phyloP scores from a whole-genome alignment of 2,888 invertebrate species.

The Cordylochernes scorpioides region DNA sequence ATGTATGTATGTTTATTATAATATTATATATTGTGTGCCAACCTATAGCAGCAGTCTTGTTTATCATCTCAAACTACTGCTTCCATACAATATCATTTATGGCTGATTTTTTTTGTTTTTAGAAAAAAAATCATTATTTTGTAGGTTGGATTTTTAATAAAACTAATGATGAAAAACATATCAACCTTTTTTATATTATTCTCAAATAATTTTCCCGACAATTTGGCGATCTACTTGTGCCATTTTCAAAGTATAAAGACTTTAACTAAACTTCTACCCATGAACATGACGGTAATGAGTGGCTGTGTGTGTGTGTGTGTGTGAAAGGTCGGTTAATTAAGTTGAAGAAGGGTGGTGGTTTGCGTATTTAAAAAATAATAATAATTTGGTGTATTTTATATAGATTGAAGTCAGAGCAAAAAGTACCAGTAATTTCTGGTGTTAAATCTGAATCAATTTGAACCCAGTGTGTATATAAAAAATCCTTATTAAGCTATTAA shows the following conservation, averaged over 20 bases:
- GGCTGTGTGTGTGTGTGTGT: slow-evolving; percentile 1
- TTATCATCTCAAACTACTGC: too few species aligned
- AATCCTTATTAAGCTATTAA: too few species aligned
- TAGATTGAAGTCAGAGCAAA: too few species aligned
- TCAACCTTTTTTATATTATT: background rate
- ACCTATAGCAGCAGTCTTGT: too few species aligned
- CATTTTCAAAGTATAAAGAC: background rate
- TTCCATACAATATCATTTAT: too few species aligned
- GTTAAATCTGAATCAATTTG: too few species aligned
- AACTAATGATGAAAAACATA: background rate
- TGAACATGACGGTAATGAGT: background rate
- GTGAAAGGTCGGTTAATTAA: background rate
- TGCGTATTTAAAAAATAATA: background rate
- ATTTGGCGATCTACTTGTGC: background rate
- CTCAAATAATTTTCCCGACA: background rate
- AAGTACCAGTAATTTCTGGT: too few species aligned
- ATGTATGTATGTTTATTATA: too few species aligned
- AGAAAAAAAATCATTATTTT: background rate
- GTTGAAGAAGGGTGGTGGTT: background rate
- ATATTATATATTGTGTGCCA: too few species aligned
- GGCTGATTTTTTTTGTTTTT: background rate
- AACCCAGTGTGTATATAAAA: too few species aligned
- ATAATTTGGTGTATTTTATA: background rate
- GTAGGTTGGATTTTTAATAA: background rate
- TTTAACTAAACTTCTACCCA: background rate